Percentiles rank a stretch among this genome's conserved stretches.
phyloP scores from a whole-genome alignment of 2,797 vertebrate species.

The Salmo trutta region DNA sequence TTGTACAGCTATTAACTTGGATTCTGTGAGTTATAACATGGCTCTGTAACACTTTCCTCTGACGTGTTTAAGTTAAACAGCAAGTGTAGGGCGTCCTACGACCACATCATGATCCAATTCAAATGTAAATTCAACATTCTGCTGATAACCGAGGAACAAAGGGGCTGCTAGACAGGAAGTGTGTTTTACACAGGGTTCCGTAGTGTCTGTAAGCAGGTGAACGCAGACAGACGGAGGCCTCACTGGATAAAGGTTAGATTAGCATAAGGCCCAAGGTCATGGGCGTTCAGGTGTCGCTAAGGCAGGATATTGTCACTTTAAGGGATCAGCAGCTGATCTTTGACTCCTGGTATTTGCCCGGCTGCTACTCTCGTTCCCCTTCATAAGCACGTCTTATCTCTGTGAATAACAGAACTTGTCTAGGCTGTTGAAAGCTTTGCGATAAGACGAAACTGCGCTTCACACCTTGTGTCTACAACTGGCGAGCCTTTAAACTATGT shows the following conservation, averaged over 20 bases:
- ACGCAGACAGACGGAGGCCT: conserved; percentile 18
- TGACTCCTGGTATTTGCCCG: conserved; percentile 17
- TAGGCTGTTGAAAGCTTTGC: conserved; percentile 26
- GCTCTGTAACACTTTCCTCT: conserved; percentile 46
- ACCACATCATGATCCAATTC: conserved; percentile 71
- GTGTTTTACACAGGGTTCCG: conserved; percentile 26
- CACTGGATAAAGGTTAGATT: conserved; percentile 31
- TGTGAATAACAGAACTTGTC: conserved; percentile 16
- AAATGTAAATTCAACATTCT: conserved; percentile 72
- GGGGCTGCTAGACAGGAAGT: conserved; percentile 51
- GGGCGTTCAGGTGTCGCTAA: conserved; percentile 25
- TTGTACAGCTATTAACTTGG: conserved; percentile 60
- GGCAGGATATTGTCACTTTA: conserved; percentile 10
- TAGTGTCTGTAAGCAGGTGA: conserved; percentile 42
- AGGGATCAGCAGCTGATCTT: conserved; percentile 35
- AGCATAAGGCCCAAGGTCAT: conserved; percentile 42
- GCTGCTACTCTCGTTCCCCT: conserved; percentile 3
- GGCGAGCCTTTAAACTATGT: neutral
- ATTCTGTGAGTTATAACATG: conserved; percentile 59
- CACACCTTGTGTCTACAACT: neutral
- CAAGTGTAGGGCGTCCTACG: conserved; percentile 56
- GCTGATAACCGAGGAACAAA: conserved; percentile 65
- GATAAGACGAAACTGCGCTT: neutral
- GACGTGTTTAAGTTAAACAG: conserved; percentile 56
- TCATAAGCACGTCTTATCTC: conserved; percentile 27